Evolutionary conservation across 2,797 vertebrate species (phyloP).

Genomic region (Tamandua tetradactyla): DNA sequence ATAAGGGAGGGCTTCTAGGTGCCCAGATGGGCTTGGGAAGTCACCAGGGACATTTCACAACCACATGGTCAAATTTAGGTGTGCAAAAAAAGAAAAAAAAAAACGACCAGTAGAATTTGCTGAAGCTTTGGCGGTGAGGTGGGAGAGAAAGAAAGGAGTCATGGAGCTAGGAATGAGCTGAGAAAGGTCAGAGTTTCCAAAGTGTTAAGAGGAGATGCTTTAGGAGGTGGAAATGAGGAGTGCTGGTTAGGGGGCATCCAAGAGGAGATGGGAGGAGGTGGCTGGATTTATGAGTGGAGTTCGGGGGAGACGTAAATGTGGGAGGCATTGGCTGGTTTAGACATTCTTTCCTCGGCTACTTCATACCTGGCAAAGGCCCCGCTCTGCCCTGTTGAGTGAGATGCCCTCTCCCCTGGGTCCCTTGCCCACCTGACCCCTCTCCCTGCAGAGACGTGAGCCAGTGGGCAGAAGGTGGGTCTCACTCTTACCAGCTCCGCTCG

Average conservation of each 20-base stretch:
- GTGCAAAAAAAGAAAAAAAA: too few species aligned
- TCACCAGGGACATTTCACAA: not conserved
- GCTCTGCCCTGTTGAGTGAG: not conserved
- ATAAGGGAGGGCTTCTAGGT: not conserved
- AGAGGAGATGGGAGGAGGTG: not conserved
- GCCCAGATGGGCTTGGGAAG: not conserved
- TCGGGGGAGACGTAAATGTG: not conserved
- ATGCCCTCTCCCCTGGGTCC: not conserved
- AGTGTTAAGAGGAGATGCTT: not conserved
- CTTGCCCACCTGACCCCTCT: not conserved
- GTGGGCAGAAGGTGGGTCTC: not conserved
- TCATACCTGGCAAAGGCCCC: slow-evolving; percentile 25
- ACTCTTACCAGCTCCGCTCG: not conserved
- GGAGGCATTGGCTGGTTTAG: not conserved
- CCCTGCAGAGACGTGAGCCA: not conserved
- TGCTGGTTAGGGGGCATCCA: not conserved
- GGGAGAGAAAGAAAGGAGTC: not conserved
- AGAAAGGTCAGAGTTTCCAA: not conserved
- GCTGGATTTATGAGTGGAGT: not conserved
- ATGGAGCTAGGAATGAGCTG: not conserved
- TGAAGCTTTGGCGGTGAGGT: not conserved
- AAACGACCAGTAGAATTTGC: not conserved
- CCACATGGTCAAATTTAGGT: not conserved
- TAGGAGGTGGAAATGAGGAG: not conserved
- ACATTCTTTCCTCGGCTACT: slow-evolving; percentile 5